Evolutionary conservation across 2,797 vertebrate species (phyloP).

Genomic region (Pitangus sulphuratus): DNA sequence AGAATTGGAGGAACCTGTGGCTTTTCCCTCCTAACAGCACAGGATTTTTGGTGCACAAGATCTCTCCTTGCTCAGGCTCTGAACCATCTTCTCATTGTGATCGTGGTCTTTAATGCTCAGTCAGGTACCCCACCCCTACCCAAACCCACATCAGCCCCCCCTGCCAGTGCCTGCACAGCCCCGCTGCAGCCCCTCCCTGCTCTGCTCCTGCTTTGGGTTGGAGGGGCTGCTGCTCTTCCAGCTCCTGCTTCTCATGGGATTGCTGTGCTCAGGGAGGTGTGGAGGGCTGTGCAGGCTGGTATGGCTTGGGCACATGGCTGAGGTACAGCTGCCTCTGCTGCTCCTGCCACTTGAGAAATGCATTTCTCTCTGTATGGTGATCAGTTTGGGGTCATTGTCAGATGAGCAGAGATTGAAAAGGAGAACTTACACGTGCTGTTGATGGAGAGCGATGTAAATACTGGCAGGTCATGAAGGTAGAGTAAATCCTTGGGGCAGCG

Average conservation of each 20-base stretch:
- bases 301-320: rapidly evolving
- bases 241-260: not conserved
- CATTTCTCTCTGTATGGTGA: rapidly evolving
- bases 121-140: not conserved
- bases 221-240: constrained; percentile 36
- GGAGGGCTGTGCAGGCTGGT: not conserved
- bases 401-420: not conserved
- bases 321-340: not conserved
- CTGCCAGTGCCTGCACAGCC: not conserved
- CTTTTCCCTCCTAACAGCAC: not conserved
- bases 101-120: not conserved
- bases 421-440: not conserved
- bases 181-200: not conserved
- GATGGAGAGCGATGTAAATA: not conserved
- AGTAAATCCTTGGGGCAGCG: not conserved
- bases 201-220: constrained; percentile 22
- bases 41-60: not conserved
- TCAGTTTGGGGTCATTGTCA: not conserved
- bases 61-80: not conserved
- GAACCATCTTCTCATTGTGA: not conserved
- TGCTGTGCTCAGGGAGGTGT: rapidly evolving
- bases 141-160: not conserved
- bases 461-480: not conserved
- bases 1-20: not conserved
- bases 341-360: not conserved